Percentiles rank a stretch among this genome's conserved stretches.
These are phyloP conservation scores for Urocolius indicus DNA, from an alignment of 2,113 vertebrate species.

Conservation along the genomic window DNA sequence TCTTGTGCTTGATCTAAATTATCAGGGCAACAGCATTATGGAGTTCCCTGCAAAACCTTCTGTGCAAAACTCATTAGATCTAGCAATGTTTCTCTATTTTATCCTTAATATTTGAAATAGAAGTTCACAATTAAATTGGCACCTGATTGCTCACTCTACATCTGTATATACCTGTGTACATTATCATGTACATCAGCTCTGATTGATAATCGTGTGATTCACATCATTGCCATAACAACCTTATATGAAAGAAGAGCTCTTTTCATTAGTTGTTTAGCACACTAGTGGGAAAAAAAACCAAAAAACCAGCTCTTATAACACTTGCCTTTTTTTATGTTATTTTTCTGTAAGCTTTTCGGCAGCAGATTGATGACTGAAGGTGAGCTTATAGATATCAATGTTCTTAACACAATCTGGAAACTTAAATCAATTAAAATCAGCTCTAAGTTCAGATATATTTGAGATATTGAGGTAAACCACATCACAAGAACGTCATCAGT, in stretches of 20 bases:
- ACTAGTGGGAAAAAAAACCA: not conserved
- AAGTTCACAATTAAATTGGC: not conserved
- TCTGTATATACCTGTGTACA: not conserved
- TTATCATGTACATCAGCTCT: not conserved
- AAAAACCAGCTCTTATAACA: not conserved
- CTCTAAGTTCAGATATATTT: not conserved
- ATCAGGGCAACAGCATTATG: not conserved
- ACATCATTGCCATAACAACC: not conserved
- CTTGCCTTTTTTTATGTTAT: not conserved
- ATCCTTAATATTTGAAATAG: not conserved
- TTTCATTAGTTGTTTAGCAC: not conserved
- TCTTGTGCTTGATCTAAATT: not conserved
- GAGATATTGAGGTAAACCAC: not conserved
- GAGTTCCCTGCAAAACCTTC: not conserved
- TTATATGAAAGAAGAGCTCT: not conserved
- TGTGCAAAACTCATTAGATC: not conserved
- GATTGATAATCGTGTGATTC: not conserved
- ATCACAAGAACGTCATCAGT: not conserved
- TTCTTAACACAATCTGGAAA: slow-evolving; percentile 1
- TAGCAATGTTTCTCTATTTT: not conserved
- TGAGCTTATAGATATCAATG: not conserved
- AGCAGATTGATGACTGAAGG: not conserved
- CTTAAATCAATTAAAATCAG: not conserved
- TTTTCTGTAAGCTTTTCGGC: not conserved
- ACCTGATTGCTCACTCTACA: not conserved